phyloP scores from a whole-genome alignment of 2,113 vertebrate genomes.

The Apus apus region DNA sequence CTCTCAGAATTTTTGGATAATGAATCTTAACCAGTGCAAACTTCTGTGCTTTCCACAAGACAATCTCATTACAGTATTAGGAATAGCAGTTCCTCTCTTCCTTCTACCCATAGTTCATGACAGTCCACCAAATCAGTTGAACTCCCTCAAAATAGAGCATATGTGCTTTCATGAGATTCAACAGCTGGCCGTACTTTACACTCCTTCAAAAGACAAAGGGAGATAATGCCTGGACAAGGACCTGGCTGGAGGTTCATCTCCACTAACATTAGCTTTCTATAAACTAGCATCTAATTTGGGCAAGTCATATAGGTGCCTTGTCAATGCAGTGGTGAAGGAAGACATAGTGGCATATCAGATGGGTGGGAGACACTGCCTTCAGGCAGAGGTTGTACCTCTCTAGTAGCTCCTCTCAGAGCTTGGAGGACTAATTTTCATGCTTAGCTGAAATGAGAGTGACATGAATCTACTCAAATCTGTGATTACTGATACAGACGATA shows the following conservation, averaged over 20 bases:
- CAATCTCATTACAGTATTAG: neutral
- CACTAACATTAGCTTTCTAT: neutral
- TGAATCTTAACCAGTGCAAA: neutral
- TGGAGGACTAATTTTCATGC: neutral
- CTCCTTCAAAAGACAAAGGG: neutral
- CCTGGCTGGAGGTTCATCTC: neutral
- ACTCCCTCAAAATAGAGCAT: neutral
- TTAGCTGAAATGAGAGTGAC: neutral
- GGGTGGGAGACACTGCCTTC: neutral
- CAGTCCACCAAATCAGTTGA: neutral
- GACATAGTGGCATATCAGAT: neutral
- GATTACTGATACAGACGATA: neutral
- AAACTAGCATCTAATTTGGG: neutral
- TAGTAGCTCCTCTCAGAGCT: neutral
- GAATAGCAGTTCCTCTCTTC: neutral
- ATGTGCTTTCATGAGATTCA: neutral
- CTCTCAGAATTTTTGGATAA: neutral
- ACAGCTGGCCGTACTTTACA: neutral
- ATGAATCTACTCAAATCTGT: neutral
- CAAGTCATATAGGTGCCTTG: neutral
- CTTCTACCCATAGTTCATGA: neutral
- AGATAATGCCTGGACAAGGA: neutral
- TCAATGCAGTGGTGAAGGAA: neutral
- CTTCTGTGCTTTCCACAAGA: neutral
- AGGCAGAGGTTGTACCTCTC: neutral